Evolutionary conservation across 1,140 invertebrate genomes (phyloP), one percentile per base, ranked within the genome.

Genomic region (Dryas iulia): DNA sequence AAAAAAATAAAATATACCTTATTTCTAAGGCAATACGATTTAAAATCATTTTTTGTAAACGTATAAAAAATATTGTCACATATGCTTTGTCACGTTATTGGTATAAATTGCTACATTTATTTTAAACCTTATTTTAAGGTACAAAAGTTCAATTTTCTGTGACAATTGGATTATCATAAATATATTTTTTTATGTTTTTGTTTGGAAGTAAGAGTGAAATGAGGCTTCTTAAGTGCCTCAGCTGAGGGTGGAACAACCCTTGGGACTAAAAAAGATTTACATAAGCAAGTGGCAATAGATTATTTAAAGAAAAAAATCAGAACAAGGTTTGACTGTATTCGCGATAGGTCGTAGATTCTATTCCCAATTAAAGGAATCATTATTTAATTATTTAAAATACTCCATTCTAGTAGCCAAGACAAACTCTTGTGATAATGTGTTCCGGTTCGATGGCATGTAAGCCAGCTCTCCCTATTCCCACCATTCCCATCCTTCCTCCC

Each of bases 41-140:
- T 35, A 66, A 33, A 39, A 25, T 35, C 7, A 3, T 11, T 54
- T 39, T 71, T 47, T 18, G 14, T 3, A 8, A 52, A 18, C 2
- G 63, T 39, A 59, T n/a, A 59, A 57, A 23, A 54, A 64, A 60
- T 53, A 68, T 61, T 57, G 52, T 77, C 69, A 77, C 61, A 72
- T 69, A 74, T 72, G 73, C 59, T 62, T 47, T 68, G 63, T 69
- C 66, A 72, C 64, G 69, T 63, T 26, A 47, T 47, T 21, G 18
- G 14, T 10, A 47, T 21, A 21, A 18, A 21, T 18, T 47, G 39
- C 2, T 3, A 18, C 1, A 10, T 7, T 7, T 47, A 47, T 14
- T 47, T 47, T 47, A 3, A 47, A 7, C 18, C 21, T 18, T 21
- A 2, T 2, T 10, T 47, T 3, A 0, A 1, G 3, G 21, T 47